Conservation (phyloP, 2,113 vertebrate species). For the Perccottus glenii region DNA sequence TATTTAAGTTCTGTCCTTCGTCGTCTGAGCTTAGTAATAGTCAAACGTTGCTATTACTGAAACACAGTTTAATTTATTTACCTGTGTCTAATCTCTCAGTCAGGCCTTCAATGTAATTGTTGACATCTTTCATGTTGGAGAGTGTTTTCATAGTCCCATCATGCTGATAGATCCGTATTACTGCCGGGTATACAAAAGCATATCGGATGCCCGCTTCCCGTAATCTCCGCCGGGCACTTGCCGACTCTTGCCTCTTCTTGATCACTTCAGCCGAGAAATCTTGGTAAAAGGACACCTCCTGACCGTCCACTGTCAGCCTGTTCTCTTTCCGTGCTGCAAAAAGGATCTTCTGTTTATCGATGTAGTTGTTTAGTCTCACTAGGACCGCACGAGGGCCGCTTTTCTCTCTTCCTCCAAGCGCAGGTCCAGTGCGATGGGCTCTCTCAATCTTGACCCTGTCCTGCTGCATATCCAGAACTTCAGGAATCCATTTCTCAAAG, state of each 20-base stretch:
- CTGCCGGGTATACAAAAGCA: neutral
- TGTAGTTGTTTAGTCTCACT: neutral
- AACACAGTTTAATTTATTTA: too few relatives aligned
- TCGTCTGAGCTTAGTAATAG: too few relatives aligned
- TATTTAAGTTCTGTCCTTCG: too few relatives aligned
- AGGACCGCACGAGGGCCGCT: neutral
- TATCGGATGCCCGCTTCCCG: constrained; percentile 1
- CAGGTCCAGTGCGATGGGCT: neutral
- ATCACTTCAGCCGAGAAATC: neutral
- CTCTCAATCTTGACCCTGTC: neutral
- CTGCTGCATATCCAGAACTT: neutral
- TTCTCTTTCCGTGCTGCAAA: neutral
- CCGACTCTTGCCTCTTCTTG: neutral
- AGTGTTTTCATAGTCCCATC: neutral
- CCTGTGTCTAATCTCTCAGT: too few relatives aligned
- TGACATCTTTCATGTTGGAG: neutral
- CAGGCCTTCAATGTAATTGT: neutral
- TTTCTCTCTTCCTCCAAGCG: too few relatives aligned
- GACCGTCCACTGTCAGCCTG: neutral
- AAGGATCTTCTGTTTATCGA: neutral
- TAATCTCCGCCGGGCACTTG: neutral
- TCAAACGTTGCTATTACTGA: too few relatives aligned
- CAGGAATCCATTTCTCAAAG: neutral
- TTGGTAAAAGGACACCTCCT: neutral
- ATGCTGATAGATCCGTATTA: neutral